phyloP scores from a whole-genome alignment of 2,113 vertebrate genomes.

The Butastur rufipennis region DNA sequence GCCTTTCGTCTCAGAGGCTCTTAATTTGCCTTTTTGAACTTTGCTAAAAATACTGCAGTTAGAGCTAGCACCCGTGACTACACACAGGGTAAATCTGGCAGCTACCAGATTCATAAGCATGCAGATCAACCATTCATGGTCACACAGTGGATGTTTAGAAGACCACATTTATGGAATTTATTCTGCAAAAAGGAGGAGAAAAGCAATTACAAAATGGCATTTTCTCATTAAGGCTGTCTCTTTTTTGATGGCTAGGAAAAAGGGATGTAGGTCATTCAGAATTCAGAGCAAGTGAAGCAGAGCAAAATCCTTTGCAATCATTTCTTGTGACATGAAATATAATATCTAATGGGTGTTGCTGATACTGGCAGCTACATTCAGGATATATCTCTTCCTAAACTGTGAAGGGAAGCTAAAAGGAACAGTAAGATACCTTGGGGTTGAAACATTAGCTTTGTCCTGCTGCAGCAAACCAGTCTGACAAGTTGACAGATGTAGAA shows the following conservation, averaged over 20 bases:
- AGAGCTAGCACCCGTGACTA: not conserved
- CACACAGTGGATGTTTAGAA: not conserved
- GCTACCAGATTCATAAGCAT: not conserved
- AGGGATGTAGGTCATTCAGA: not conserved
- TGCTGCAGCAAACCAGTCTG: not conserved
- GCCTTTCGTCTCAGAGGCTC: not conserved
- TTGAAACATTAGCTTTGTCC: not conserved
- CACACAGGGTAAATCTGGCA: not conserved
- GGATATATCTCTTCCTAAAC: not conserved
- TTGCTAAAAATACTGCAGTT: not conserved
- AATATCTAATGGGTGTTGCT: not conserved
- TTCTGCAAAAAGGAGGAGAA: not conserved
- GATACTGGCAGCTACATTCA: not conserved
- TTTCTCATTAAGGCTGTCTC: not conserved
- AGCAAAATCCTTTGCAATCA: not conserved
- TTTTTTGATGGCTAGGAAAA: not conserved
- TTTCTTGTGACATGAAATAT: not conserved
- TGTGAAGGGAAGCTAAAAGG: not conserved
- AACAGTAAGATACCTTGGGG: not conserved
- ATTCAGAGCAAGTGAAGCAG: slow-evolving; percentile 10
- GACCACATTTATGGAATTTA: not conserved
- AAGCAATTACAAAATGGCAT: not conserved
- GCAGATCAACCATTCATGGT: not conserved
- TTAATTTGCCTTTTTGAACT: not conserved
- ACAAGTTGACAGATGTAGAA: not conserved